These are phyloP conservation scores for Tryphoninae sp. DNA, from an alignment of 2,888 invertebrate species.

Conservation along the genomic window DNA sequence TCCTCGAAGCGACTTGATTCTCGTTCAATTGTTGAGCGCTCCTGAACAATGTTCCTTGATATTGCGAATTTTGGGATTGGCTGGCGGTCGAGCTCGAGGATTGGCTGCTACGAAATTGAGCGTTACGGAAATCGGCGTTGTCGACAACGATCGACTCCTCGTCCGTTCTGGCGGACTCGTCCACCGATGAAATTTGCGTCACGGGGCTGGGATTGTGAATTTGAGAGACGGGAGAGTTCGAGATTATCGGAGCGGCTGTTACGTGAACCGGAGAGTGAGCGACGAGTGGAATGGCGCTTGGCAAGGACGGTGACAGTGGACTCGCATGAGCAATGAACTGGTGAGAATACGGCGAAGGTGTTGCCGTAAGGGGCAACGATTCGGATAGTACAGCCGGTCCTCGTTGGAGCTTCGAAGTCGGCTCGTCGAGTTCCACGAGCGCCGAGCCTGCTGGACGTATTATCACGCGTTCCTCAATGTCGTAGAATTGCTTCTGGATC, in stretches of 20 bases:
- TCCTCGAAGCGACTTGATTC: slow-evolving; percentile 54
- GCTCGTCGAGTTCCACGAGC: slow-evolving; percentile 84
- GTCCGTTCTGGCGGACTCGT: slow-evolving; percentile 64
- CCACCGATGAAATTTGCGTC: slow-evolving; percentile 58
- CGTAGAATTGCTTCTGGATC: slow-evolving; percentile 85
- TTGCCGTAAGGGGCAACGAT: slow-evolving; percentile 68
- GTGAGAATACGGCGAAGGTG: slow-evolving; percentile 66
- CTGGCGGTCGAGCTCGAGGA: slow-evolving; percentile 25
- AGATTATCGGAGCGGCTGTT: slow-evolving; percentile 62
- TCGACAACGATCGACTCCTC: slow-evolving; percentile 78
- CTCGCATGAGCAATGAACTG: slow-evolving; percentile 66
- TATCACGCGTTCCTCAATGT: slow-evolving; percentile 85
- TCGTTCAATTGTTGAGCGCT: slow-evolving; percentile 57
- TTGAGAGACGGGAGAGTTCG: slow-evolving; percentile 73
- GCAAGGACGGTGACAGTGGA: slow-evolving; percentile 62
- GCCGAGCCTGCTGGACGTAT: slow-evolving; percentile 85
- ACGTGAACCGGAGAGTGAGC: slow-evolving; percentile 66
- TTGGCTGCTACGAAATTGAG: slow-evolving; percentile 56
- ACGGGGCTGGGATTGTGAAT: slow-evolving; percentile 34
- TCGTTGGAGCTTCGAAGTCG: slow-evolving; percentile 83
- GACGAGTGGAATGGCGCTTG: slow-evolving; percentile 61
- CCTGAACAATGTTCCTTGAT: slow-evolving; percentile 50
- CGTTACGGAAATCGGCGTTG: slow-evolving; percentile 76
- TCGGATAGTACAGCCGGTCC: slow-evolving; percentile 80
- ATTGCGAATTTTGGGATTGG: slow-evolving; percentile 27